These are phyloP conservation scores for Labrus mixtus DNA, from an alignment of 2,113 vertebrate species.

Conservation along the genomic window DNA sequence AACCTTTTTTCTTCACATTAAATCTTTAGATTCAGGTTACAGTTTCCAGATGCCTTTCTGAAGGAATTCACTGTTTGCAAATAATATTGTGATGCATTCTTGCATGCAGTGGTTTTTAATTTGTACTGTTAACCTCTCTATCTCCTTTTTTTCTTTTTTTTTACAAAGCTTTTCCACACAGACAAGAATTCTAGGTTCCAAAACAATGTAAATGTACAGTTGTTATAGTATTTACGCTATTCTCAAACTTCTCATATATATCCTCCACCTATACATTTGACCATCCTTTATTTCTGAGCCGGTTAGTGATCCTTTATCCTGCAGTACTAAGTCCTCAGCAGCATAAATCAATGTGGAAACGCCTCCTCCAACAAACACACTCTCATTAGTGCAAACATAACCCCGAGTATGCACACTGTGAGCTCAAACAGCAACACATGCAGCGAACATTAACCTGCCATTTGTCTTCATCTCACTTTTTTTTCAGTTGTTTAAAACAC, in stretches of 20 bases:
- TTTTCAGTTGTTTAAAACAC: constrained; percentile 1
- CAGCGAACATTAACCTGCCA: constrained; percentile 42
- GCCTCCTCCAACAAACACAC: constrained; percentile 37
- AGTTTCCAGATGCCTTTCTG: too few relatives aligned
- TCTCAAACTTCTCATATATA: neutral
- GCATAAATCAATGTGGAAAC: constrained; percentile 54
- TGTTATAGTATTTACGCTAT: neutral
- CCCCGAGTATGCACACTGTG: constrained; percentile 28
- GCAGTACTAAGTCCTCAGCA: constrained; percentile 8
- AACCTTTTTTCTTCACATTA: too few relatives aligned
- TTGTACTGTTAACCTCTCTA: too few relatives aligned
- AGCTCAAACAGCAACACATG: constrained; percentile 34
- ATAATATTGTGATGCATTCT: too few relatives aligned
- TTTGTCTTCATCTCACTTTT: constrained; percentile 43
- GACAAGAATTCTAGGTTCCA: too few relatives aligned
- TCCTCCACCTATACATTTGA: neutral
- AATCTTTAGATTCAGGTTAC: too few relatives aligned
- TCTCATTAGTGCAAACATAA: constrained; percentile 48
- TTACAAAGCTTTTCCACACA: too few relatives aligned
- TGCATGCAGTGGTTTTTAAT: too few relatives aligned
- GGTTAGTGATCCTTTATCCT: constrained; percentile 19
- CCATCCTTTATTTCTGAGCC: neutral
- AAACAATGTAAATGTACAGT: too few relatives aligned
- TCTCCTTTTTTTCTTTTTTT: too few relatives aligned
- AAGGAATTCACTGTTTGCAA: too few relatives aligned